These are phyloP conservation scores for Brachylomia viminalis DNA, from an alignment of 2,888 invertebrate genomes.

Conservation along the genomic window DNA sequence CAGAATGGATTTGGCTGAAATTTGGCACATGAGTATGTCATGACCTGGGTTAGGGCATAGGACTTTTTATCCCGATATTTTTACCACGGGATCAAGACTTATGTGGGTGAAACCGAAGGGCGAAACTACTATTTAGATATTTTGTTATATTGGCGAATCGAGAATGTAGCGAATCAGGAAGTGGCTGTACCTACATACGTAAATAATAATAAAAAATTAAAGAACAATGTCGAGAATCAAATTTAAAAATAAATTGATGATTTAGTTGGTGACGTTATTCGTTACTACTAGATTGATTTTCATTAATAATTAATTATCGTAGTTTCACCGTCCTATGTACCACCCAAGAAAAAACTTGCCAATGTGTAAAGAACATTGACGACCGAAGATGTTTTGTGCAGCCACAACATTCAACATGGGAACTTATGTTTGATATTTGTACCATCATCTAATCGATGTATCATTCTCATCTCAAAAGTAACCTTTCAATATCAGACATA, in stretches of 20 bases:
- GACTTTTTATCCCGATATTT: too few relatives aligned
- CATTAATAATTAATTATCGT: background rate
- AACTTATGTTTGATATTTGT: too few relatives aligned
- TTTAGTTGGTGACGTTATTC: background rate
- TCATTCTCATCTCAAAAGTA: background rate
- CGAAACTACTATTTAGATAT: background rate
- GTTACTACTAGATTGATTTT: background rate
- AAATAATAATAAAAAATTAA: background rate
- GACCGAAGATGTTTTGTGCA: background rate
- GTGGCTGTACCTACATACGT: background rate
- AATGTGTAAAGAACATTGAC: background rate
- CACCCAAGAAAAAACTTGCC: background rate
- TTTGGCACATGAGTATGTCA: too few relatives aligned
- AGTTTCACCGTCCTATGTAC: background rate
- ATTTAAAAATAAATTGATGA: background rate
- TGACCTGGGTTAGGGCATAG: too few relatives aligned
- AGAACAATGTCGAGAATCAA: background rate
- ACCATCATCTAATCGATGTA: background rate
- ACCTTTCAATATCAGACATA: constrained; percentile 1
- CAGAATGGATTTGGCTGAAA: too few relatives aligned
- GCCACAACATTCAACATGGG: background rate
- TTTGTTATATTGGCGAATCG: background rate
- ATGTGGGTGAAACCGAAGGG: too few relatives aligned
- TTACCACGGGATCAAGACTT: too few relatives aligned
- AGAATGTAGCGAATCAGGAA: background rate